Base-by-base conservation (phyloP, 2,113 vertebrate species). In the Sminthopsis crassicaudata region DNA sequence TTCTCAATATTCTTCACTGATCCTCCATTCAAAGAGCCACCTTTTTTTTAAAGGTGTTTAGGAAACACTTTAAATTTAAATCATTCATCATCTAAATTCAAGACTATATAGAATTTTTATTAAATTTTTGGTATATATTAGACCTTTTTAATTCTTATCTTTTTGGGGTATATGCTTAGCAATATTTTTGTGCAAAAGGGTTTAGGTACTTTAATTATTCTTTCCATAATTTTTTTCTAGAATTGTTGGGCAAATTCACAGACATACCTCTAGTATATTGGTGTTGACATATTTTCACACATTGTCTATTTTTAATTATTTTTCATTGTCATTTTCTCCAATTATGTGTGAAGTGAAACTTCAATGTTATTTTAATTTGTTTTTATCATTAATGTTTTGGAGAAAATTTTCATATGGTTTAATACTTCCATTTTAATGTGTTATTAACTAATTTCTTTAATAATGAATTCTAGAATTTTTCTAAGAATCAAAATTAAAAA, bases 1-100 rank as follows among this genome's bases (percentile, higher is more conserved):
- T 67, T 67, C 14, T 4, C 60, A 67, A 16, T n/a, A 19, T 16
- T 67, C 30, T 36, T n/a, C 0, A 36, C 14, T 67, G 3, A 2
- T 60, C 12, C 14, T 5, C 14, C 11, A 67, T 12, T 36, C 30
- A n/a, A n/a, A 67, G 3, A n/a, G 11, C 0, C 3, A 0, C 14
- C 30, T 67, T 30, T 26, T 24, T 57, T 57, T 30, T 27, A 36
- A 36, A 67, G 36, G 2, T 10, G 60, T 6, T 5, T 48, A 30
- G 3, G 30, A 60, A 60, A 8, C 27, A 1, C 10, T 60, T 60
- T 27, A 60, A 60, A 60, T 60, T 2, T 60, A 30, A 60, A 60
- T 27, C 26, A 30, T 2, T 0, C 27, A 60, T 30, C 27, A 12
- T 30, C 27, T 27, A 30, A 60, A 60, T 60, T 60, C 57, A 60